These are phyloP conservation scores for Brachionus rotundiformis DNA, from an alignment of 1,140 invertebrate species.

Conservation along the genomic window DNA sequence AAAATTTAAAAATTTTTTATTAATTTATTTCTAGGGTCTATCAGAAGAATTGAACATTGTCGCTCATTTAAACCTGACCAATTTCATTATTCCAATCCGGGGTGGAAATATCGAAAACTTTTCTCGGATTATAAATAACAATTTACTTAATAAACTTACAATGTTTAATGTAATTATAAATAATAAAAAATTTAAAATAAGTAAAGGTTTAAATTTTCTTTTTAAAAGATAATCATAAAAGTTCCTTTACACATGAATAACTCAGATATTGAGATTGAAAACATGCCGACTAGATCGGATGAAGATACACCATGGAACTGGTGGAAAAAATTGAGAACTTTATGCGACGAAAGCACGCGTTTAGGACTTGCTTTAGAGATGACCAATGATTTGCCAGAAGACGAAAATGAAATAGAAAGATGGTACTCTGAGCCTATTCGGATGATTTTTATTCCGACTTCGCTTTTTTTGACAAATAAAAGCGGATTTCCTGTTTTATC, in stretches of 20 bases:
- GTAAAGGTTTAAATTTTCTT: slow-evolving; percentile 4
- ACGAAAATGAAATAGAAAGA: slow-evolving; percentile 36
- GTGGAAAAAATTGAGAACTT: slow-evolving; percentile 43
- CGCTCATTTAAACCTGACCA: slow-evolving; percentile 31
- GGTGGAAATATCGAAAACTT: neutral
- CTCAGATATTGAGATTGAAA: slow-evolving; percentile 30
- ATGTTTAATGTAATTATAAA: slow-evolving; percentile 25
- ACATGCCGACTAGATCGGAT: neutral
- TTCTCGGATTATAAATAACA: slow-evolving; percentile 8
- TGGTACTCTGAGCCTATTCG: slow-evolving; percentile 33
- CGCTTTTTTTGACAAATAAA: slow-evolving; percentile 71
- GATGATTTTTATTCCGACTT: slow-evolving; percentile 76
- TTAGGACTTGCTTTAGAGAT: slow-evolving; percentile 29
- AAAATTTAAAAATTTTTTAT: neutral
- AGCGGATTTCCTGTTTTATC: slow-evolving; percentile 85
- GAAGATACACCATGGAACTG: slow-evolving; percentile 22
- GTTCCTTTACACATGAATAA: slow-evolving; percentile 27
- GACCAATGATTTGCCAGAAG: slow-evolving; percentile 23
- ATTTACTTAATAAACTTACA: slow-evolving; percentile 12
- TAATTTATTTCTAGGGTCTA: slow-evolving; percentile 21
- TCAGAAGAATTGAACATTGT: slow-evolving; percentile 32
- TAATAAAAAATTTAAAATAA: too few relatives aligned
- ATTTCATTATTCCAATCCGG: slow-evolving; percentile 21
- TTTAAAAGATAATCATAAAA: slow-evolving; percentile 36
- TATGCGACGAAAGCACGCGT: slow-evolving; percentile 38